Evolutionary conservation across 2,888 invertebrate species (phyloP).

Genomic region (Chalcosyrphus nemorum): DNA sequence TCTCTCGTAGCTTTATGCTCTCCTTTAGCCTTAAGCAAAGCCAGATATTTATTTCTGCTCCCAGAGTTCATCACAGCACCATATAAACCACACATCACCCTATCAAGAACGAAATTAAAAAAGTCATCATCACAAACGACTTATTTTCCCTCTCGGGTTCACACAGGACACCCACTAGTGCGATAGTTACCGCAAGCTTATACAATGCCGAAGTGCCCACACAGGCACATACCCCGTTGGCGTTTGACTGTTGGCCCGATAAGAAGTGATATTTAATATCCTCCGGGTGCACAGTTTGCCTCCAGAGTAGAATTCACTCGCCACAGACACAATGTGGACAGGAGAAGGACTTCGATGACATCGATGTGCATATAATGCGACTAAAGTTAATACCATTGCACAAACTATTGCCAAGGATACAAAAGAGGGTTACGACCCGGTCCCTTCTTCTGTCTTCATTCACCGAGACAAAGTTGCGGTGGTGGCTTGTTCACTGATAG

Average conservation of each 20-base stretch:
- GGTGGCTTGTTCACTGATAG: slow-evolving; percentile 33
- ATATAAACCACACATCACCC: slow-evolving; percentile 6
- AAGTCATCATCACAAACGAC: slow-evolving; percentile 62
- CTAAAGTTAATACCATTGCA: slow-evolving; percentile 54
- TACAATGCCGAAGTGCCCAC: slow-evolving; percentile 7
- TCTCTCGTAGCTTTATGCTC: too few species aligned
- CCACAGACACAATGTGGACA: slow-evolving; percentile 49
- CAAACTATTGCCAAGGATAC: slow-evolving; percentile 34
- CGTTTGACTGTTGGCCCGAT: slow-evolving; percentile 64
- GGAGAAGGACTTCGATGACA: slow-evolving; percentile 64
- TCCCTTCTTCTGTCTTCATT: slow-evolving; percentile 36
- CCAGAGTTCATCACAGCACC: too few species aligned
- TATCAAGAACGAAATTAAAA: slow-evolving; percentile 54
- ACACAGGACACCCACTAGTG: slow-evolving; percentile 42
- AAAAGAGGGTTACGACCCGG: background rate
- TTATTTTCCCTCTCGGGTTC: slow-evolving; percentile 34
- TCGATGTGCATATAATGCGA: slow-evolving; percentile 59
- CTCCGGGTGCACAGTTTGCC: slow-evolving; percentile 48
- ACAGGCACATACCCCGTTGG: slow-evolving; percentile 22
- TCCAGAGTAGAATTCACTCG: slow-evolving; percentile 34
- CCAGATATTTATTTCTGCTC: too few species aligned
- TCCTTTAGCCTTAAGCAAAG: too few species aligned
- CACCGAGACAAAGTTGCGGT: slow-evolving; percentile 40
- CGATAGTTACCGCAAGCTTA: slow-evolving; percentile 12
- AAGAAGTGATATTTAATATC: slow-evolving; percentile 67